Base-by-base conservation (phyloP, 1,140 invertebrate species). In the Cyphomyrmex costatus region DNA sequence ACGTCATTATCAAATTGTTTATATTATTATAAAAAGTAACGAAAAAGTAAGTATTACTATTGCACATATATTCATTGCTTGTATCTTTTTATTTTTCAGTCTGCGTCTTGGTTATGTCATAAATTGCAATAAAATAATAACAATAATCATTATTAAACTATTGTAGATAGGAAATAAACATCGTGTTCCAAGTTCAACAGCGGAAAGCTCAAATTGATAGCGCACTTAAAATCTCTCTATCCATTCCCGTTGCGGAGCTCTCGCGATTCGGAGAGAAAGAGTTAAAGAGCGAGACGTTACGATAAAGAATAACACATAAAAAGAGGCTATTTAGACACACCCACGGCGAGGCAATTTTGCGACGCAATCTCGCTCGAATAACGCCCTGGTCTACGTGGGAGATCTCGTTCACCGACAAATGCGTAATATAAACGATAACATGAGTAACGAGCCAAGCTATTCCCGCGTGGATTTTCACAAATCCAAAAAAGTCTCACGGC, bases 311-410 rank as follows among this genome's bases (percentile, higher is more conserved):
- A 36, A 58, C 53, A 24, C 14, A 24, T 76, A 76, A 36, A 76
- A 76, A 76, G 49, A 36, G 19, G 51, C 73, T 76, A 27, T 58
- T 36, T 58, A 24, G 51, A 36, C 30, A 58, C 73, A 24, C 73
- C 73, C 73, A 76, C 73, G n/a, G 27, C n/a, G 21, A 7, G 5
- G 51, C 27, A 56, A 74, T 74, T 74, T 56, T 33, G 27, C 19
- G 6, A 51, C 49, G 49, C 30, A 76, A 58, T 76, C 73, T 36
- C 73, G 51, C 8, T 56, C 51, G 53, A 58, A 58, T 76, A 74
- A 56, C 12, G 12, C 0, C 0, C 27, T 10, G 7, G 12, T 16
- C 49, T 74, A 76, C 51, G 53, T 36, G 73, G 30, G 73, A 24
- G 73, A 76, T 24, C 12, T n/a, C 30, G 51, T 74, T 56, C 30